Percentiles rank a stretch among this genome's conserved stretches.
Conservation (phyloP, 2,888 invertebrate genomes). For the Ectemnius lituratus region DNA sequence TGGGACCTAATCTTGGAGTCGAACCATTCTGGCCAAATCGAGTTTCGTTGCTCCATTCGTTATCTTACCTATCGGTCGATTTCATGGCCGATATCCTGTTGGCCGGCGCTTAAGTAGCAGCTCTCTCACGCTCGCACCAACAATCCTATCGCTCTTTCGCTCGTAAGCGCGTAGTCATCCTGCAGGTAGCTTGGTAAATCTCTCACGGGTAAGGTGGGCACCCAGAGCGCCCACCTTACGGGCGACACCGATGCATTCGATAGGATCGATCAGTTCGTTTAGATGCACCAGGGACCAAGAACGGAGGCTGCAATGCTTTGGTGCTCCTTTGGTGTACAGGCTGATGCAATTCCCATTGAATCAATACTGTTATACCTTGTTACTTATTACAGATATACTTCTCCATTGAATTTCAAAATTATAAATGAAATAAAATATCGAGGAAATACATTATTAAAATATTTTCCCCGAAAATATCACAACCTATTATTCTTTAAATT, state of each 20-base stretch:
- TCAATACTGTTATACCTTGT: no score
- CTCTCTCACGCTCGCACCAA: no score
- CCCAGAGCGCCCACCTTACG: background rate
- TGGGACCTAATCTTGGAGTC: no score
- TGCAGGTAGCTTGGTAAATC: background rate
- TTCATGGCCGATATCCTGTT: background rate
- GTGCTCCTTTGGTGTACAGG: background rate
- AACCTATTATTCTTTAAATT: no score
- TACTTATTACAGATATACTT: no score
- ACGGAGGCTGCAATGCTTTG: constrained; percentile 26
- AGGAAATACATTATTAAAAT: no score
- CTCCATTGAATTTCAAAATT: no score
- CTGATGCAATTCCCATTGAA: no score
- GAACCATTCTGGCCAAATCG: no score
- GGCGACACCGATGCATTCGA: constrained; percentile 2
- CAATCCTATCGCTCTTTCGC: background rate
- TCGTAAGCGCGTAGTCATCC: background rate
- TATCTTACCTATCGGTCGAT: background rate
- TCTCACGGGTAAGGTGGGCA: background rate
- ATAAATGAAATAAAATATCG: no score
- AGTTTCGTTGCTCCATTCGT: background rate
- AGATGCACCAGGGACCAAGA: constrained; percentile 10
- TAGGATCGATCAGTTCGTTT: constrained; percentile 11
- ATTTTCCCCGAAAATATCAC: no score
- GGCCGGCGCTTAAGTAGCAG: no score